Evolutionary conservation across 1,140 invertebrate species (phyloP).

Genomic region (Diuraphis noxia): DNA sequence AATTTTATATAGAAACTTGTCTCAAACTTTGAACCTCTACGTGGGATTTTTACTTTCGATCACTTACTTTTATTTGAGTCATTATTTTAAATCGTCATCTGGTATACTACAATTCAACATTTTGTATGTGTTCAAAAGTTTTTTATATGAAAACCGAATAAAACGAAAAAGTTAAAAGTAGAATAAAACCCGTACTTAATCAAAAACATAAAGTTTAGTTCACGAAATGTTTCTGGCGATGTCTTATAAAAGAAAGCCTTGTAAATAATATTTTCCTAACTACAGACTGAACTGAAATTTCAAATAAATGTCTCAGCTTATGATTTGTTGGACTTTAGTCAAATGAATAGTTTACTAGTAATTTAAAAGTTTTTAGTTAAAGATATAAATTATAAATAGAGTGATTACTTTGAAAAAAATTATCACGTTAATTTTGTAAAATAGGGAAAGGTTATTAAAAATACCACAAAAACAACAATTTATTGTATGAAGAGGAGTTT

Average conservation of each 20-base stretch:
- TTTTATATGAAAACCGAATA: not conserved
- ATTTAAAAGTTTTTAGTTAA: not conserved
- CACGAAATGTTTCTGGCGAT: not conserved
- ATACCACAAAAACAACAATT: not conserved
- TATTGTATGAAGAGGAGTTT: not conserved
- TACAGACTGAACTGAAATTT: conserved; percentile 31
- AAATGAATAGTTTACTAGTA: not conserved
- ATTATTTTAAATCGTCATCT: conserved; percentile 37
- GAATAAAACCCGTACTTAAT: conserved; percentile 35
- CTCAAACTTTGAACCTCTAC: not conserved
- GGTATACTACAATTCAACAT: not conserved
- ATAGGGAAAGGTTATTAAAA: not conserved
- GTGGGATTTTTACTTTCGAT: conserved; percentile 24
- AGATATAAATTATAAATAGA: not conserved
- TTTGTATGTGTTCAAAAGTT: conserved; percentile 10
- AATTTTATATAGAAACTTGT: not conserved
- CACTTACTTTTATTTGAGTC: conserved; percentile 29
- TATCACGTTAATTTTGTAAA: not conserved
- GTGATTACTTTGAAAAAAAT: not conserved
- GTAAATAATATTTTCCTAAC: conserved; percentile 43
- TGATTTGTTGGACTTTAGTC: conserved; percentile 9
- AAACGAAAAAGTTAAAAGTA: conserved; percentile 1
- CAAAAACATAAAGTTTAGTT: conserved; percentile 35
- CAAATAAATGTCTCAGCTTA: conserved; percentile 11
- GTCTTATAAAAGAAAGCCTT: conserved; percentile 14